A percentile compares a stretch with the other conserved stretches of the same genome.
phyloP scores from a whole-genome alignment of 1,140 invertebrate genomes.

The Ceratina japonica region DNA sequence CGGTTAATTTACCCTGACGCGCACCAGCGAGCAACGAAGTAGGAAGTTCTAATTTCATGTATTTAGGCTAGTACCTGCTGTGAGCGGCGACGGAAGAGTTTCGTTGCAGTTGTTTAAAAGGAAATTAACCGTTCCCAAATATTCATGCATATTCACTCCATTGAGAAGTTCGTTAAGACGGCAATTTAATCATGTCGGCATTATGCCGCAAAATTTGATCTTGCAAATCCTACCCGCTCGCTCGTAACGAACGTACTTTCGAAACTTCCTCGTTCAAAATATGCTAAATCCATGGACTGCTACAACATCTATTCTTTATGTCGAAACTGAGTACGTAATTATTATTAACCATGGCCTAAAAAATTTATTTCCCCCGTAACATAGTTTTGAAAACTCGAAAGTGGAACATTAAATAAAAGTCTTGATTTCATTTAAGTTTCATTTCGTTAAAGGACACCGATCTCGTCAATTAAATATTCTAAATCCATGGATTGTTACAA shows the following conservation, averaged over 20 bases:
- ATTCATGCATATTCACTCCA: conserved; percentile 56
- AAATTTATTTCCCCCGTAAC: too few species aligned
- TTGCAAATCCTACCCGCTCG: conserved; percentile 39
- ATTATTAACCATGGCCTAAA: too few species aligned
- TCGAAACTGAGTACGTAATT: too few species aligned
- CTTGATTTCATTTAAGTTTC: too few species aligned
- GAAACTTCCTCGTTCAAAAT: conserved; percentile 19
- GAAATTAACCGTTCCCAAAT: conserved; percentile 54
- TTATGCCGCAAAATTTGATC: conserved; percentile 57
- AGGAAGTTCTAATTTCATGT: conserved; percentile 49
- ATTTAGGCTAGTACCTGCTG: conserved; percentile 26
- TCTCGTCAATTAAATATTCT: too few species aligned
- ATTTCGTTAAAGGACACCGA: too few species aligned
- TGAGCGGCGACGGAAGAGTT: conserved; percentile 36
- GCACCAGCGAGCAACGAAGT: neutral
- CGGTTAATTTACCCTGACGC: neutral
- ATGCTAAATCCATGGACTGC: too few species aligned
- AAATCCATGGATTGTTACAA: too few species aligned
- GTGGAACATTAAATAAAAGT: too few species aligned
- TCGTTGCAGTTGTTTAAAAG: conserved; percentile 51
- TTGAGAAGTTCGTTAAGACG: conserved; percentile 51
- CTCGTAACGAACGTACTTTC: conserved; percentile 43
- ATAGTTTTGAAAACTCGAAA: too few species aligned
- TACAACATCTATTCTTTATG: too few species aligned
- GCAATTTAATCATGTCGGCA: conserved; percentile 56